Evolutionary conservation across 2,888 invertebrate genomes (phyloP).

Genomic region (Anthoptus insignis): DNA sequence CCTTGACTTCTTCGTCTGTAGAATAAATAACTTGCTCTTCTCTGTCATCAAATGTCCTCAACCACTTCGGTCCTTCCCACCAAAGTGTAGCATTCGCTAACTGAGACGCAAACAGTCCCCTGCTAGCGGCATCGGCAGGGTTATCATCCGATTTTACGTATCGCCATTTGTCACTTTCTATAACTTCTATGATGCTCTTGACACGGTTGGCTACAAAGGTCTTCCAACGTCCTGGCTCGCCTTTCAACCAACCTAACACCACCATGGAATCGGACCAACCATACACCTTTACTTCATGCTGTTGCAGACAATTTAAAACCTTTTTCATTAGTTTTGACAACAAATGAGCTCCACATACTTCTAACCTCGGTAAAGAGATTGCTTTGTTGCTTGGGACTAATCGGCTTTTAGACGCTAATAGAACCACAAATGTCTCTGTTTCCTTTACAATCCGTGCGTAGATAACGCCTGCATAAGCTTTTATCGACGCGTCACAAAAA

Average conservation of each 20-base stretch:
- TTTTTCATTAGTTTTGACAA: constrained; percentile 1
- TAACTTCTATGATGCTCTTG: no score
- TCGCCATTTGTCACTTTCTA: no score
- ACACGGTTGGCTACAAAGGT: neutral
- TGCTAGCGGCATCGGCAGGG: neutral
- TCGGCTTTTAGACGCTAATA: neutral
- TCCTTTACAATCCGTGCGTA: no score
- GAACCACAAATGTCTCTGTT: neutral
- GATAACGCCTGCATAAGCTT: constrained; percentile 1
- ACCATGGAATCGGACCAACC: neutral
- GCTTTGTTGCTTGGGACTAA: neutral
- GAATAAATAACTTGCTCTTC: neutral
- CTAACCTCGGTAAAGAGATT: neutral
- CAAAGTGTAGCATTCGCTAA: neutral
- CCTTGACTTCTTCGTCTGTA: neutral
- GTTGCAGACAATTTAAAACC: constrained; percentile 12
- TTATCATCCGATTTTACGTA: neutral
- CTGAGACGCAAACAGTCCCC: neutral
- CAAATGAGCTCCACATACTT: neutral
- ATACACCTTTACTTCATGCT: neutral
- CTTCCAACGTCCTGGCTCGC: constrained; percentile 2
- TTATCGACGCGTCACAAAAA: neutral
- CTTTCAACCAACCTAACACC: neutral
- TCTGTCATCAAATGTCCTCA: neutral
- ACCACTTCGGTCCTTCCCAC: constrained; percentile 7